phyloP scores from a whole-genome alignment of 92 coral and sea anemone genomes.

The Scolanthus callimorphus region DNA sequence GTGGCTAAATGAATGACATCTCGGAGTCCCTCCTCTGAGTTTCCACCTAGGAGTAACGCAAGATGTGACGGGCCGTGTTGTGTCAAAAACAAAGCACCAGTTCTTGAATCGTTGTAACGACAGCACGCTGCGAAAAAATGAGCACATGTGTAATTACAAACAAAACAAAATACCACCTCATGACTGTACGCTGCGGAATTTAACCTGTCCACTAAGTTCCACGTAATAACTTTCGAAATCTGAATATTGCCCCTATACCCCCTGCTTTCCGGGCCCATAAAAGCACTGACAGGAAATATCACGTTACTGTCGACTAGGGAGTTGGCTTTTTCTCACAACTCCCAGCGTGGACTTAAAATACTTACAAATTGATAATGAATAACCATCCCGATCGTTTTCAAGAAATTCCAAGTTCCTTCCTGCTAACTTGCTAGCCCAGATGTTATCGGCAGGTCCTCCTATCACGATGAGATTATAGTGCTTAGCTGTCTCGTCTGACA shows the following conservation, averaged over 20 bases:
- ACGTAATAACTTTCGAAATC: no score
- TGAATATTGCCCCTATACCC: no score
- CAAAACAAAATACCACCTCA: no score
- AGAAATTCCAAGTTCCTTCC: constrained; percentile 9
- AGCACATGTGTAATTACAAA: no score
- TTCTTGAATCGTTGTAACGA: constrained; percentile 46
- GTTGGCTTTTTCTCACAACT: no score
- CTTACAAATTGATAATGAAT: no score
- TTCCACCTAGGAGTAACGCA: constrained; percentile 87
- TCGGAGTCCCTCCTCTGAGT: constrained; percentile 74
- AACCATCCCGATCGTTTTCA: constrained; percentile 28
- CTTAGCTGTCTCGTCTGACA: constrained; percentile 59
- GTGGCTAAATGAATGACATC: constrained; percentile 82
- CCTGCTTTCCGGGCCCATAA: no score
- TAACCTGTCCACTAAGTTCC: no score
- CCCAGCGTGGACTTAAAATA: no score
- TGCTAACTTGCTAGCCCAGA: constrained; percentile 49
- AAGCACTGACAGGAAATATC: no score
- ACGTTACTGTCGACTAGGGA: no score
- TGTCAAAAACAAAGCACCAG: constrained; percentile 84
- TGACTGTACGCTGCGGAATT: no score
- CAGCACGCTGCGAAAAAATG: constrained; percentile 49
- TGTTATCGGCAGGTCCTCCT: constrained; percentile 69
- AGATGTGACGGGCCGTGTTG: constrained; percentile 83
- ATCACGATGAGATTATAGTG: constrained; percentile 78